phyloP scores from a whole-genome alignment of 2,113 vertebrate genomes.

The Hypanus sabinus region DNA sequence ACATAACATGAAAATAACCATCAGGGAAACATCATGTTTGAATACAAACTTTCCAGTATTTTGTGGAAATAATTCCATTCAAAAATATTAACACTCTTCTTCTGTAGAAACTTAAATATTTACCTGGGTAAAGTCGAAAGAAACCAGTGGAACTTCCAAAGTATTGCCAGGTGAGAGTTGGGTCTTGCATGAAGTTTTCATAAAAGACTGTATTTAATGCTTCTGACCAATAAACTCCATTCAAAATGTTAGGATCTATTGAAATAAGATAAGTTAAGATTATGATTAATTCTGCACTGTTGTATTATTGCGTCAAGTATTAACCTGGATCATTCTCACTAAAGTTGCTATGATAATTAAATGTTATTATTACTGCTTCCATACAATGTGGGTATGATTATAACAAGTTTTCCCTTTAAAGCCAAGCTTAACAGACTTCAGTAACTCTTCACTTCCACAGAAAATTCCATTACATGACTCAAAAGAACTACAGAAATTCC shows the following conservation, averaged over 20 bases:
- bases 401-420: not conserved
- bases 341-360: not conserved
- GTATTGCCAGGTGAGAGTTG: conserved; percentile 91
- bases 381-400: not conserved
- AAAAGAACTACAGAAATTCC: not conserved
- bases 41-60: not conserved
- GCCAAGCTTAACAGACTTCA: not conserved
- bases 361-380: not conserved
- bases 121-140: conserved; percentile 94
- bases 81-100: not conserved
- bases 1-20: not conserved
- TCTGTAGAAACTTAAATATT: not conserved
- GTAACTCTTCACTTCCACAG: not conserved
- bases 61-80: not conserved
- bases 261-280: not conserved
- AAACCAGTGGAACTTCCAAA: conserved; percentile 91
- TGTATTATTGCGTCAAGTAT: not conserved
- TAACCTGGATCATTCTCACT: not conserved
- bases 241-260: conserved; percentile 79
- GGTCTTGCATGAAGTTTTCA: conserved; percentile 84
- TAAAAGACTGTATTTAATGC: conserved; percentile 82
- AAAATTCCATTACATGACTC: not conserved
- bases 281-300: not conserved
- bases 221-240: conserved; percentile 91
- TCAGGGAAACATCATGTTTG: not conserved